Base-by-base conservation (phyloP, 2,113 vertebrate genomes). In the Leptocoma aspasia region DNA sequence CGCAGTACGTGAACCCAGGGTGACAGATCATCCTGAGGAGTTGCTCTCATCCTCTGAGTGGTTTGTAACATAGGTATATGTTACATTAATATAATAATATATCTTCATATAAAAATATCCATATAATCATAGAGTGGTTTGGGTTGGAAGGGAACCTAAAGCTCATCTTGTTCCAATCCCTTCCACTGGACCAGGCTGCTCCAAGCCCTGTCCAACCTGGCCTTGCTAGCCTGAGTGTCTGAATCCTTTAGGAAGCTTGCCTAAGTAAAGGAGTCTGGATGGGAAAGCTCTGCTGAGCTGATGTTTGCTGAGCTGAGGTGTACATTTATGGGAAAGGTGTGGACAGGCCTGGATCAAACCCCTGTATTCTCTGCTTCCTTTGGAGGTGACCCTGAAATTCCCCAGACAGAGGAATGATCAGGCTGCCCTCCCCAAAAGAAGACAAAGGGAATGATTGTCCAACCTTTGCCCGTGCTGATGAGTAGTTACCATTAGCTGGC, bases 1-100 rank as follows among this genome's bases (percentile, higher is more conserved):
- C 7, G 2, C 0, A 1, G 7, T 5, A 3, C 0, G 0, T 33
- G n/a, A 89, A 9, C 20, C 10, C 3, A 3, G 16, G 16, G 5
- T 15, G 56, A 27, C 3, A 41, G 31, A 8, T 18, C 57, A 27
- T 56, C 26, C 53, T 26, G 52, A 80, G 53, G 18, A 72, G 33
- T 53, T 69, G 7, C 7, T 41, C 17, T 49, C 44, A 13, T 52
- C n/a, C 22, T 42, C 41, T 70, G 79, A 33, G 27, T 12, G 20
- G 21, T 64, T 23, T 88, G 9, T 28, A 19, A 22, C 6, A 1
- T 7, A 17, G n/a, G 5, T 13, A 15, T n/a, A n/a, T n/a, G n/a
- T n/a, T n/a, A n/a, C n/a, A n/a, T n/a, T n/a, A n/a, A n/a, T n/a
- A n/a, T n/a, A n/a, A n/a, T n/a, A n/a, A n/a, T n/a, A n/a, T n/a